A percentile compares a stretch with the other conserved stretches of the same genome.
Evolutionary conservation across 2,797 vertebrate species (phyloP).

Genomic region (Neostethus bicornis): DNA sequence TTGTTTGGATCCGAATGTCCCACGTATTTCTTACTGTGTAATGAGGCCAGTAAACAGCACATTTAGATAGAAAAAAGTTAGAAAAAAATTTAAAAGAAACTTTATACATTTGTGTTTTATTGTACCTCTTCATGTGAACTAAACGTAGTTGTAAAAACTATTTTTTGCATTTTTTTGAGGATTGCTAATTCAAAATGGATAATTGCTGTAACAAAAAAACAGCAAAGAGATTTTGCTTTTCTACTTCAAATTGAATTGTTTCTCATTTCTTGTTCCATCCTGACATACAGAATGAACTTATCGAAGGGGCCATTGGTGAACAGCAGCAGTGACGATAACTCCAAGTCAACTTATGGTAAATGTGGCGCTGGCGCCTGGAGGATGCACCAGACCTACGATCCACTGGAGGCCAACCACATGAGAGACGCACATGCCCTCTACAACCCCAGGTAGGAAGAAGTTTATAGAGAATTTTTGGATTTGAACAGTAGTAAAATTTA

Average conservation of each 20-base stretch:
- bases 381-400: conserved; percentile 86
- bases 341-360: conserved; percentile 80
- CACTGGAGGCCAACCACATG: conserved; percentile 83
- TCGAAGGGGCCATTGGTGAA: conserved; percentile 84
- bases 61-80: too few relatives aligned
- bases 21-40: neutral
- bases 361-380: conserved; percentile 84
- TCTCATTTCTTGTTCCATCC: conserved; percentile 53
- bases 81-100: too few relatives aligned
- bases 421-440: conserved; percentile 85
- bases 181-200: neutral
- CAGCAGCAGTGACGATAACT: conserved; percentile 85
- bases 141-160: neutral
- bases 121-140: neutral
- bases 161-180: neutral
- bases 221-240: neutral
- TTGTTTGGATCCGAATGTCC: neutral
- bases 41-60: too few relatives aligned
- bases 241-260: conserved; percentile 2
- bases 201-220: too few relatives aligned
- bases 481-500: conserved; percentile 40
- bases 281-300: conserved; percentile 83
- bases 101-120: neutral
- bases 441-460: conserved; percentile 80
- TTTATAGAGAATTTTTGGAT: conserved; percentile 29